A percentile compares a stretch with the other conserved stretches of the same genome.
phyloP scores from a whole-genome alignment of 2,888 invertebrate genomes.

The Diploptera punctata region DNA sequence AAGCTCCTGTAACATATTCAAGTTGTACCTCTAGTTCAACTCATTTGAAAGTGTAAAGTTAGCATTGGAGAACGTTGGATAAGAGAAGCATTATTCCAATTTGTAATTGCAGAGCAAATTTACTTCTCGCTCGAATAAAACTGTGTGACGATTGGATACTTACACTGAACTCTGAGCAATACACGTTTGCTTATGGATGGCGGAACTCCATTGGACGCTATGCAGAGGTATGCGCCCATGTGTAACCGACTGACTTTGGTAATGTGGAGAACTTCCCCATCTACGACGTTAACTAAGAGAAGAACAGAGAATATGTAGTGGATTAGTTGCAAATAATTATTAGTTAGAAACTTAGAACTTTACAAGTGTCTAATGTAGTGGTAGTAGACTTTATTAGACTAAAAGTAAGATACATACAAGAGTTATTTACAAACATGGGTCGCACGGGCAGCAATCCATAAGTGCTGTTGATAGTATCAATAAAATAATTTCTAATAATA shows the following conservation, averaged over 20 bases:
- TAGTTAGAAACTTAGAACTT: too few species aligned
- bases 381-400: too few species aligned
- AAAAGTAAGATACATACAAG: too few species aligned
- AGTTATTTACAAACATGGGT: too few species aligned
- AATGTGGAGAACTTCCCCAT: constrained; percentile 85
- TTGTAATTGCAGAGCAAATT: not conserved
- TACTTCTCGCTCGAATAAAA: too few species aligned
- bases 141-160: constrained; percentile 55
- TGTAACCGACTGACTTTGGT: constrained; percentile 89
- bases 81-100: too few species aligned
- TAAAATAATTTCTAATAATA: too few species aligned
- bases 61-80: not conserved
- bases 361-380: too few species aligned
- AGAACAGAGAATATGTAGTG: too few species aligned
- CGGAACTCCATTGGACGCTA: constrained; percentile 91
- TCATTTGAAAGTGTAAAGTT: not conserved
- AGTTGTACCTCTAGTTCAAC: not conserved
- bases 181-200: constrained; percentile 89
- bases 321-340: too few species aligned
- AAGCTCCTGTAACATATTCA: not conserved
- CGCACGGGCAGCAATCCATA: too few species aligned
- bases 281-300: constrained; percentile 80
- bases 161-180: constrained; percentile 82
- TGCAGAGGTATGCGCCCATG: constrained; percentile 93
- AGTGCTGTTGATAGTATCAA: too few species aligned